Conservation (phyloP, 2,797 vertebrate genomes). For the Eulemur coronatus region DNA sequence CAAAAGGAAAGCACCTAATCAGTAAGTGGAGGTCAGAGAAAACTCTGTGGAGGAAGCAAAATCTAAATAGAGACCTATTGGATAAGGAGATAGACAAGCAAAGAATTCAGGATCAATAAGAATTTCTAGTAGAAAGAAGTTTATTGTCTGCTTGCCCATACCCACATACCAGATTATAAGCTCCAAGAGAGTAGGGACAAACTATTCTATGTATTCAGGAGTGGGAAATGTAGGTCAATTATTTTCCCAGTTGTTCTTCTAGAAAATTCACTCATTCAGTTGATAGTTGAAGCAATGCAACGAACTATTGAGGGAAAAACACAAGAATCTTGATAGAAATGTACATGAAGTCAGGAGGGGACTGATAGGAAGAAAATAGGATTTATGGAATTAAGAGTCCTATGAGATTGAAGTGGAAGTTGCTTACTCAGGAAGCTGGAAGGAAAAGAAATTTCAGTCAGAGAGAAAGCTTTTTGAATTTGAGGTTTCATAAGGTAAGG, state of each 20-base stretch:
- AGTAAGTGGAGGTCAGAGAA: background rate
- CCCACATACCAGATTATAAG: background rate
- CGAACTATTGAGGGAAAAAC: background rate
- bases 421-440: background rate
- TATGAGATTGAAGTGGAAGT: background rate
- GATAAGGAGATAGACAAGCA: background rate
- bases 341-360: background rate
- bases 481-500: background rate
- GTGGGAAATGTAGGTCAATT: background rate
- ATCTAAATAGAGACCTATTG: background rate
- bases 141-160: background rate
- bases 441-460: background rate
- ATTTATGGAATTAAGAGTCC: background rate
- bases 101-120: background rate
- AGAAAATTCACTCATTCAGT: background rate
- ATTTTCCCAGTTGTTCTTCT: background rate
- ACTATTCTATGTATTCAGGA: background rate
- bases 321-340: background rate
- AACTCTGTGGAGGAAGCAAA: background rate
- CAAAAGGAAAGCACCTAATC: background rate
- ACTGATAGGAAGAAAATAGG: background rate
- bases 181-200: background rate
- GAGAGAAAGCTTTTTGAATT: background rate
- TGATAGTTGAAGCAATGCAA: background rate
- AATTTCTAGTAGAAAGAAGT: background rate